phyloP scores from a whole-genome alignment of 2,113 vertebrate genomes.

The Conger conger region DNA sequence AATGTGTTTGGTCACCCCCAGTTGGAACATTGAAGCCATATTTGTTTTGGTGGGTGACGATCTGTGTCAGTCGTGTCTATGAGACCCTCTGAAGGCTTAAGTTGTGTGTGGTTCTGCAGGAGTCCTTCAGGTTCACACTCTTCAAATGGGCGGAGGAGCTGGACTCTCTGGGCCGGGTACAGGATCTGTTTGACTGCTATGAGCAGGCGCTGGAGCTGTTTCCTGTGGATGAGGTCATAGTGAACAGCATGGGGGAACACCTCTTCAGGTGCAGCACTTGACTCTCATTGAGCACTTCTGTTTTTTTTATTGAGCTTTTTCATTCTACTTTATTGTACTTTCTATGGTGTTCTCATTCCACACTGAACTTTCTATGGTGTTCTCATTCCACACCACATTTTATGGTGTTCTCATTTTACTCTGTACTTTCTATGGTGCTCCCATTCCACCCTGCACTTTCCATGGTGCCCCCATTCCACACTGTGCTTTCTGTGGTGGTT shows the following conservation, averaged over 20 bases:
- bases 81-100: too few species aligned
- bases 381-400: too few species aligned
- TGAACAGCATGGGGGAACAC: conserved; percentile 97
- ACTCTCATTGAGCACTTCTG: neutral
- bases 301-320: neutral
- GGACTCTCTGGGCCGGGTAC: conserved; percentile 81
- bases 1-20: neutral
- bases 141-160: conserved; percentile 94
- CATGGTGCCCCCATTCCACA: too few species aligned
- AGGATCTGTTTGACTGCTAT: conserved; percentile 92
- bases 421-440: too few species aligned
- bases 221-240: conserved; percentile 89
- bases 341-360: neutral
- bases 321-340: neutral
- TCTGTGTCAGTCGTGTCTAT: neutral
- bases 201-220: conserved; percentile 93
- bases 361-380: too few species aligned
- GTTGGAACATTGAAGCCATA: neutral
- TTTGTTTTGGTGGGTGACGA: neutral
- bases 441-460: too few species aligned
- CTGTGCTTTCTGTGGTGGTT: too few species aligned
- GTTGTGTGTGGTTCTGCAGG: conserved; percentile 62
- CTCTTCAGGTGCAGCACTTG: conserved; percentile 84
- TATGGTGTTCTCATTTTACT: too few species aligned
- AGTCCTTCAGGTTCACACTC: conserved; percentile 91